Base-by-base conservation (phyloP, 1,140 invertebrate species). In the Leptinotarsa lineolata region DNA sequence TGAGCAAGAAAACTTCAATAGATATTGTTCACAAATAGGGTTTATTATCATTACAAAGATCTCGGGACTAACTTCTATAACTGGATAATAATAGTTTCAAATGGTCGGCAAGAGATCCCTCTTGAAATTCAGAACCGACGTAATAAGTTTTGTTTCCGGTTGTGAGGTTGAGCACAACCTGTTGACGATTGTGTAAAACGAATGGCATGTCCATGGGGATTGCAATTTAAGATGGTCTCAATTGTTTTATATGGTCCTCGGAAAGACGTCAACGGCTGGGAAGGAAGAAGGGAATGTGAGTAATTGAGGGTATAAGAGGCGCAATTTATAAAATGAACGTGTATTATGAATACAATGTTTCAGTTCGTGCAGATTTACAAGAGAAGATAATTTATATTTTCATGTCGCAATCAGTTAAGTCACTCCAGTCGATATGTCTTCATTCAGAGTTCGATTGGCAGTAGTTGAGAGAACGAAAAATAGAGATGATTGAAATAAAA, bases 121-220 rank as follows among this genome's bases (percentile, higher is more conserved):
- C n/a, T 64, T 64, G 61, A 64, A 64, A 64, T 64, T 64, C 64
- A 54, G 64, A 66, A 39, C 64, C 22, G 39, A 21, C n/a, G 39
- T 44, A 66, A 66, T 22, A 64, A 64, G 61, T 15, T 66, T 66
- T 66, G 64, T 66, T 66, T 66, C 39, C 22, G 64, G 30, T 16
- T 30, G 64, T 24, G 18, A 30, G 39, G 64, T 66, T 66, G 22
- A 66, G 18, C 30, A 66, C 64, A 66, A 66, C 64, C 64, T 66
- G 64, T 66, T 66, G 64, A 66, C 39, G 64, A 66, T 66, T 66
- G 22, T 66, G 22, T 66, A 46, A 66, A 66, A 66, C n/a, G 64
- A 66, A 66, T 66, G 64, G 30, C 64, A 18, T 39, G 64, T 66
- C 30, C 30, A 66, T 30, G 30, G 64, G 30, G 64, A 66, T 66